A percentile compares a stretch with the other conserved stretches of the same genome.
Conservation (phyloP, 92 coral and sea anemone species). For the Epizoanthus illoricatus region DNA sequence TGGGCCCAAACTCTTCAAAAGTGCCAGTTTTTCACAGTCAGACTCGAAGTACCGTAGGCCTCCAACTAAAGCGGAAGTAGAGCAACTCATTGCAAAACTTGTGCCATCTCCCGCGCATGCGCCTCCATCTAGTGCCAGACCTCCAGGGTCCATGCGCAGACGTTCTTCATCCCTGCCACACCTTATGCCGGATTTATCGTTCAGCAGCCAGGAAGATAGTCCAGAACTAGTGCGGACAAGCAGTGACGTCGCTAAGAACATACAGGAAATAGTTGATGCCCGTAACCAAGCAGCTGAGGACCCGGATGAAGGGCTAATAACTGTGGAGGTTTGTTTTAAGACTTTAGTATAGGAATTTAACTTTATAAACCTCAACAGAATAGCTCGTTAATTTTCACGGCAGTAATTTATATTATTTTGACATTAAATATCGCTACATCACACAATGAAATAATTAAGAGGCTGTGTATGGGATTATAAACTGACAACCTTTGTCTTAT, state of each 20-base stretch:
- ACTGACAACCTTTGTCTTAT: too few relatives aligned
- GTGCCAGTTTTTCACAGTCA: constrained; percentile 59
- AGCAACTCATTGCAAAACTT: constrained; percentile 29
- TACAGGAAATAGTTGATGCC: constrained; percentile 75
- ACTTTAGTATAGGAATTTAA: neutral
- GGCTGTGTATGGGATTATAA: too few relatives aligned
- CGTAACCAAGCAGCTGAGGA: constrained; percentile 71
- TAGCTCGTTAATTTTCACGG: too few relatives aligned
- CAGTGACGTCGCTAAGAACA: constrained; percentile 51
- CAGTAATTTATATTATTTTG: too few relatives aligned
- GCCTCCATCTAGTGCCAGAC: constrained; percentile 39
- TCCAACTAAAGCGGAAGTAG: constrained; percentile 33
- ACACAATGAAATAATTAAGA: too few relatives aligned
- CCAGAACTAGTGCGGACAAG: constrained; percentile 5
- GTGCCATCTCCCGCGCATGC: neutral
- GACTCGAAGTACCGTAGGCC: constrained; percentile 20
- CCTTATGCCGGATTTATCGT: constrained; percentile 17
- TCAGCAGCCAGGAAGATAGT: neutral
- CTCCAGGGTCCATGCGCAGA: constrained; percentile 58
- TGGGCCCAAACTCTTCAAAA: constrained; percentile 43
- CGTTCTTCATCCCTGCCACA: constrained; percentile 87
- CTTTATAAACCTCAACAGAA: too few relatives aligned
- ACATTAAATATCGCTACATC: too few relatives aligned
- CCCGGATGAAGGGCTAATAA: constrained; percentile 83
- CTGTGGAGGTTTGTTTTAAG: constrained; percentile 77